Percentiles rank a stretch among this genome's conserved stretches.
Evolutionary conservation across 1,140 invertebrate species (phyloP).

Genomic region (Zaprionus camerounensis): DNA sequence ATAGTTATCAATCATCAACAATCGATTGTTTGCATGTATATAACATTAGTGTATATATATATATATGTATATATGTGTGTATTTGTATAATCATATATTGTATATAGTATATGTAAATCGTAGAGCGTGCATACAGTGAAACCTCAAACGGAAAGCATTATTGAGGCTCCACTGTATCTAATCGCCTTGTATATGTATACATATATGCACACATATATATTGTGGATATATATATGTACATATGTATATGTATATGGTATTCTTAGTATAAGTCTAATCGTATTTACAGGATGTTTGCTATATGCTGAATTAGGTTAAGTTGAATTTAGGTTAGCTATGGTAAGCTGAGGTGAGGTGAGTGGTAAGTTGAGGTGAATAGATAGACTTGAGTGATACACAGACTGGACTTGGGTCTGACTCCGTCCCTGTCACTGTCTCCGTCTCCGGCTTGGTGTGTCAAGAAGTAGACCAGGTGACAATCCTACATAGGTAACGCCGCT

Average conservation of each 20-base stretch:
- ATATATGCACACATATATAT: slow-evolving; percentile 25
- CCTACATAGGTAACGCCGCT: background rate
- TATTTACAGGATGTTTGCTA: slow-evolving; percentile 64
- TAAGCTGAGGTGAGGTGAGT: background rate
- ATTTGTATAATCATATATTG: slow-evolving; percentile 34
- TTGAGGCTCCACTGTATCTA: background rate
- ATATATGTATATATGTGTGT: slow-evolving; percentile 21
- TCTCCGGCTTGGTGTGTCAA: background rate
- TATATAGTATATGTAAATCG: slow-evolving; percentile 36
- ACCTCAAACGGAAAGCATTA: slow-evolving; percentile 1
- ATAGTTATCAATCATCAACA: slow-evolving; percentile 34
- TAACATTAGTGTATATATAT: slow-evolving; percentile 22
- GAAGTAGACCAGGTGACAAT: background rate
- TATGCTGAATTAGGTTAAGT: slow-evolving; percentile 2
- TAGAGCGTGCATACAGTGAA: slow-evolving; percentile 24
- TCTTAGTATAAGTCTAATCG: slow-evolving; percentile 55
- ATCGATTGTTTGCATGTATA: slow-evolving; percentile 6
- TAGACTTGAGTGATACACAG: background rate
- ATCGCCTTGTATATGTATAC: slow-evolving; percentile 46
- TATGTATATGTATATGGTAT: slow-evolving; percentile 1
- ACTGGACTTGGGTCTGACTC: background rate
- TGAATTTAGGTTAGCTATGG: slow-evolving; percentile 2
- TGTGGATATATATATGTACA: slow-evolving; percentile 1
- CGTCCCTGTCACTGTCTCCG: background rate
- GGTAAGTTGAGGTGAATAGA: slow-evolving; percentile 9